phyloP scores from a whole-genome alignment of 1,140 invertebrate genomes.

The Micrasema minimum region DNA sequence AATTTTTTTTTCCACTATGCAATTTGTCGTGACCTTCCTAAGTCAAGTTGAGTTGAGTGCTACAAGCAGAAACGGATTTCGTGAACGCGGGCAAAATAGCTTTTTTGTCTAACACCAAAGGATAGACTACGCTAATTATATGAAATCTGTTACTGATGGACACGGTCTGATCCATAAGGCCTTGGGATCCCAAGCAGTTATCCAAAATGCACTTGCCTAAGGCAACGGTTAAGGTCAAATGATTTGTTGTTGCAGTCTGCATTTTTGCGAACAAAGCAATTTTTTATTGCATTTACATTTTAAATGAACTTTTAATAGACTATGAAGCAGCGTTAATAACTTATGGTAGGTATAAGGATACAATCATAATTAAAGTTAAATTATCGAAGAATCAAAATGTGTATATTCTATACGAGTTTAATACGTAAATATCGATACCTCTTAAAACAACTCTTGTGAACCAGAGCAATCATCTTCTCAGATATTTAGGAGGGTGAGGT shows the following conservation, averaged over 20 bases:
- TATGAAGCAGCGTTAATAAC: too few species aligned
- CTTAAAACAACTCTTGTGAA: too few species aligned
- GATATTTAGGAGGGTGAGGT: background rate
- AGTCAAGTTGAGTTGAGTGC: background rate
- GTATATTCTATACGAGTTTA: too few species aligned
- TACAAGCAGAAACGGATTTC: constrained; percentile 21
- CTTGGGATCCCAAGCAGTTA: constrained; percentile 25
- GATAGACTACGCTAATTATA: constrained; percentile 29
- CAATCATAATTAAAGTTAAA: too few species aligned
- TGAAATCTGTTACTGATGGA: constrained; percentile 30
- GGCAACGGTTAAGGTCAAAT: constrained; percentile 18
- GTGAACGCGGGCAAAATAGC: background rate
- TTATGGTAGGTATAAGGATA: too few species aligned
- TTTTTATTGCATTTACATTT: constrained; percentile 18
- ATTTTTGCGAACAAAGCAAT: constrained; percentile 10
- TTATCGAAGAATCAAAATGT: background rate
- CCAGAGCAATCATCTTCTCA: constrained; percentile 2
- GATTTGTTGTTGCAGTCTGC: constrained; percentile 33
- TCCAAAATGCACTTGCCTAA: constrained; percentile 26
- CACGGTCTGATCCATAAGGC: constrained; percentile 16
- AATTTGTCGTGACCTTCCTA: constrained; percentile 6
- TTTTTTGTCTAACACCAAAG: constrained; percentile 17
- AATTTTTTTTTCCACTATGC: background rate
- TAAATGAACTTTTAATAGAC: constrained; percentile 22
- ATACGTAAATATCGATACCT: too few species aligned